phyloP scores from a whole-genome alignment of 1,140 invertebrate species.

The Ostrea denselamellosa region DNA sequence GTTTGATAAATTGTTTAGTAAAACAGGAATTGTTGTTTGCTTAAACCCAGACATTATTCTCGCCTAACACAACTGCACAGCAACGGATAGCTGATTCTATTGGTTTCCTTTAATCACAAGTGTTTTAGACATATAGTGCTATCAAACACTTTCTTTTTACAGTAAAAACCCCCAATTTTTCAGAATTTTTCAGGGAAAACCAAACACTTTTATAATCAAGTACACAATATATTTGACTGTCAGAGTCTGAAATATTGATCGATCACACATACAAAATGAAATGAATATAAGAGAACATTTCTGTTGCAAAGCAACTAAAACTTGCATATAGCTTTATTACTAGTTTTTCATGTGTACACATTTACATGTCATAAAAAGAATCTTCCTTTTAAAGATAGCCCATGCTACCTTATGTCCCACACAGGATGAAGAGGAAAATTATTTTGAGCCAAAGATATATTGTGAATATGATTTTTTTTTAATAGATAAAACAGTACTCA shows the following conservation, averaged over 20 bases:
- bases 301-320: conserved; percentile 22
- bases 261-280: background rate
- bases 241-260: background rate
- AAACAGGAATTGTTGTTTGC: conserved; percentile 32
- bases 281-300: background rate
- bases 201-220: background rate
- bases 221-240: background rate
- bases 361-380: too few relatives aligned
- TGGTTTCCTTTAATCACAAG: conserved; percentile 16
- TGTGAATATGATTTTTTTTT: too few relatives aligned
- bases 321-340: background rate
- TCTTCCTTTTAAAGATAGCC: too few relatives aligned
- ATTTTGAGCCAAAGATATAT: too few relatives aligned
- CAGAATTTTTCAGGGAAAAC: background rate
- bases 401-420: too few relatives aligned
- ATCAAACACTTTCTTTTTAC: conserved; percentile 12
- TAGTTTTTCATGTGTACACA: too few relatives aligned
- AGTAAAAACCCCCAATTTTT: background rate
- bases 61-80: conserved; percentile 23
- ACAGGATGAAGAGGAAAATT: too few relatives aligned
- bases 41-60: conserved; percentile 32
- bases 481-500: too few relatives aligned
- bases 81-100: conserved; percentile 17
- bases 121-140: background rate
- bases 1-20: conserved; percentile 37